A percentile compares a stretch with the other conserved stretches of the same genome.
Conservation (phyloP, 2,888 invertebrate genomes). For the Timandra comae region DNA sequence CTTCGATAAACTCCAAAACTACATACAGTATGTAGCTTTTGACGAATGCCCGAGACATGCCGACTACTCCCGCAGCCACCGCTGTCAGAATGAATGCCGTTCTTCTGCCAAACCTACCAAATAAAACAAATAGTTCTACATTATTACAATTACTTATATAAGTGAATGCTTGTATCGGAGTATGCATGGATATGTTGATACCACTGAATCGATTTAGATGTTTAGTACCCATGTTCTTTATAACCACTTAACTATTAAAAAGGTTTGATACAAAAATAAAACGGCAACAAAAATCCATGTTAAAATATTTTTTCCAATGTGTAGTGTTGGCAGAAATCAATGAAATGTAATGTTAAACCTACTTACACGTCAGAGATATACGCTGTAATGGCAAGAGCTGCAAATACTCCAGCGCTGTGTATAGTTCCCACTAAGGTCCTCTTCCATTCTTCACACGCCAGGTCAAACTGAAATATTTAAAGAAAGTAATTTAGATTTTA, state of each 20-base stretch:
- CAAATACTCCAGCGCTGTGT: slow-evolving; percentile 73
- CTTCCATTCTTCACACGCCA: slow-evolving; percentile 70
- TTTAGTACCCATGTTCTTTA: too few relatives aligned
- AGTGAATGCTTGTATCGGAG: too few relatives aligned
- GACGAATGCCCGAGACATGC: slow-evolving; percentile 50
- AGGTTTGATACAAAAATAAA: too few relatives aligned
- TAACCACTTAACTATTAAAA: too few relatives aligned
- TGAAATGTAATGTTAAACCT: not conserved
- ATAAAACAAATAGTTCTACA: slow-evolving; percentile 6
- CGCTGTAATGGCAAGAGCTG: slow-evolving; percentile 71
- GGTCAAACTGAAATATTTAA: slow-evolving; percentile 53
- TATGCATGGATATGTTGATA: too few relatives aligned
- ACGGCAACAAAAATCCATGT: too few relatives aligned
- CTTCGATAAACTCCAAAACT: slow-evolving; percentile 51
- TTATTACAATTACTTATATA: too few relatives aligned
- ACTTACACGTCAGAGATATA: slow-evolving; percentile 73
- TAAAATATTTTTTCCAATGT: too few relatives aligned
- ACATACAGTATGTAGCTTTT: slow-evolving; percentile 46
- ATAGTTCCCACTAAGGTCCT: slow-evolving; percentile 75
- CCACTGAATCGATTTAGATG: too few relatives aligned
- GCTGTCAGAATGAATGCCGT: slow-evolving; percentile 75
- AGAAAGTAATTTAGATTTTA: too few relatives aligned
- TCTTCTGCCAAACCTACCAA: slow-evolving; percentile 78
- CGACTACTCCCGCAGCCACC: slow-evolving; percentile 69
- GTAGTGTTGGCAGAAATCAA: too few relatives aligned